Evolutionary conservation across 53 echinoderm and acorn worm species (phyloP), one percentile per base, ranked within the genome.

Genomic region (Henricia sp.): DNA sequence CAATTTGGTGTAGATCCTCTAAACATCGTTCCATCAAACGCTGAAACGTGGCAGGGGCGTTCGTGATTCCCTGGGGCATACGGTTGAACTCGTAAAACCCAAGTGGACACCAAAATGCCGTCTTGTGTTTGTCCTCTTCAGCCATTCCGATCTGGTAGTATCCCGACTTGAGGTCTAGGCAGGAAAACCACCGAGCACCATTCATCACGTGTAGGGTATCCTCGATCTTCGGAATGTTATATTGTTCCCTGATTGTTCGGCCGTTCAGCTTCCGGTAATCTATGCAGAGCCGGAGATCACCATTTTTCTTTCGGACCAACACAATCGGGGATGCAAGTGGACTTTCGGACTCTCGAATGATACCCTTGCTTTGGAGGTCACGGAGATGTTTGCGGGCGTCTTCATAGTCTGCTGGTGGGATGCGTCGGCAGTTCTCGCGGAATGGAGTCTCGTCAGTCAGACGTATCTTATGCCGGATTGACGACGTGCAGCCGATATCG

Each of bases 291-390:
- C 88, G 76, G 0, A 88, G 19, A 20, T 77, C 84, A 38, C 83
- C 84, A 55, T 91, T 88, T 78, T 76, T 91, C 69, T 91, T 91
- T 0, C 84, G 77, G 50, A 88, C 84, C 17, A 91, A 84, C 9
- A 88, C 88, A 16, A 91, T 91, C 0, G 87, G 68, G 16, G 87
- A 87, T 13, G 84, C 83, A 50, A 83, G 87, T 4, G 52, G 87
- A 52, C 91, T 83, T 28, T 64, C 68, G 13, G 83, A 83, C 43
- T 87, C 87, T 20, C 87, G 59, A 12, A 91, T 91, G 50, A 87
- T 91, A 32, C 56, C 75, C 75, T 87, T 91, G 1, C 55, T 68
- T 70, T 67, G 76, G 5, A 91, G 84, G n/a, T 87, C 84, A 40
- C 44, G 44, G 8, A 87, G 73, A 33, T 91, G 87, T 29, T 62